Evolutionary conservation across 2,888 invertebrate genomes (phyloP).

Genomic region (Chouioia cunea): DNA sequence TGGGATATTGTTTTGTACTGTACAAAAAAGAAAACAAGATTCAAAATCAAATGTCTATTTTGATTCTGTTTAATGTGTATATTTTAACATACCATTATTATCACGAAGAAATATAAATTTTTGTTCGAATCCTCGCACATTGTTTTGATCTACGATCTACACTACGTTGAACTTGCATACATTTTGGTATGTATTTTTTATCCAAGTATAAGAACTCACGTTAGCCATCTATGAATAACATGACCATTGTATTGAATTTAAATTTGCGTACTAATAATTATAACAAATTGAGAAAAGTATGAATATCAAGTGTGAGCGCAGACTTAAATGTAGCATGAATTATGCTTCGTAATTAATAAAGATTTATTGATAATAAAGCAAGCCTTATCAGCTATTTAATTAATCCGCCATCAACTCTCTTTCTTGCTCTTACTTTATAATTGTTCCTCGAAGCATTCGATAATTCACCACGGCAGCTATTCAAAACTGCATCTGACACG

Average conservation of each 20-base stretch:
- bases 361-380: slow-evolving; percentile 21
- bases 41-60: slow-evolving; percentile 26
- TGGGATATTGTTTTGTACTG: slow-evolving; percentile 17
- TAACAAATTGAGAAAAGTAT: neutral
- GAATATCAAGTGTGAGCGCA: slow-evolving; percentile 14
- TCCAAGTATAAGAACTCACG: slow-evolving; percentile 22
- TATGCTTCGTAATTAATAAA: slow-evolving; percentile 37
- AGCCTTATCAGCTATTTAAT: neutral
- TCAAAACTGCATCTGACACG: no score
- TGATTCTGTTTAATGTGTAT: slow-evolving; percentile 18
- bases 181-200: slow-evolving; percentile 21
- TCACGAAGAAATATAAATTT: slow-evolving; percentile 13
- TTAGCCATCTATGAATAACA: slow-evolving; percentile 9
- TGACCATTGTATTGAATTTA: slow-evolving; percentile 21
- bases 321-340: slow-evolving; percentile 30
- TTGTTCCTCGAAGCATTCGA: no score
- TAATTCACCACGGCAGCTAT: no score
- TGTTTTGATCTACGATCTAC: neutral
- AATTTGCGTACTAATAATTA: slow-evolving; percentile 28
- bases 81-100: slow-evolving; percentile 18
- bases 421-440: no score
- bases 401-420: neutral
- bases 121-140: neutral
- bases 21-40: slow-evolving; percentile 18
- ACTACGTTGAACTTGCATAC: slow-evolving; percentile 1